Base-by-base conservation (phyloP, 2,888 invertebrate species). In the Magallana nippona region DNA sequence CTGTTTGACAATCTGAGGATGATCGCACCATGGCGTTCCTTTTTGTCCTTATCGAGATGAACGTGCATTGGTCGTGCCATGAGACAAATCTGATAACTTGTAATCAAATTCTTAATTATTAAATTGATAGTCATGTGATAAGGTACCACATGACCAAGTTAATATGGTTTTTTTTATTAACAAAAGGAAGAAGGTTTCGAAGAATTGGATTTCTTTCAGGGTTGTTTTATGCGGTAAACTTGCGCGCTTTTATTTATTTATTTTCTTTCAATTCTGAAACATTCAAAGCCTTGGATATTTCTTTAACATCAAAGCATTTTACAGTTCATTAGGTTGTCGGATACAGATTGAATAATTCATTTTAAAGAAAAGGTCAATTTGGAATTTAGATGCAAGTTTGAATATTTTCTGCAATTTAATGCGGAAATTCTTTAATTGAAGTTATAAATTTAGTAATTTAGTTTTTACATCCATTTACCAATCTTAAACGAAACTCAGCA, bases 31-130 rank as follows among this genome's bases (percentile, higher is more conserved):
- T 71, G 71, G 71, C 22, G 27, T 13, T 15, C 22, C 32, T 71
- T 71, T 63, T n/a, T 71, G 22, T 71, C 11, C 27, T 15, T 32
- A 32, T 71, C 71, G 32, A 71, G 5, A 27, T 27, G 71, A 71
- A 71, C 71, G 71, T 71, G 71, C 71, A 71, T 27, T 71, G 71
- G 71, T 71, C 71, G 71, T 71, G 71, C 13, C 71, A 71, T 71
- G 22, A 71, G 71, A 71, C 32, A 71, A 71, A 71, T 22, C 71
- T 71, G 71, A 71, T 71, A 71, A 22, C 71, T 27, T 71, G 19
- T 13, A 71, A 71, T 71, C 71, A 71, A 71, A 71, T 71, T 71
- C 71, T 71, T 71, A 71, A 71, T 71, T 71, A 27, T 27, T 32
- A 27, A 71, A 71, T 71, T 71, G 13, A 71, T 13, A 13, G 71